A percentile compares a stretch with the other conserved stretches of the same genome.
Evolutionary conservation across 2,888 invertebrate species (phyloP).

Genomic region (Sminthurides aquaticus): DNA sequence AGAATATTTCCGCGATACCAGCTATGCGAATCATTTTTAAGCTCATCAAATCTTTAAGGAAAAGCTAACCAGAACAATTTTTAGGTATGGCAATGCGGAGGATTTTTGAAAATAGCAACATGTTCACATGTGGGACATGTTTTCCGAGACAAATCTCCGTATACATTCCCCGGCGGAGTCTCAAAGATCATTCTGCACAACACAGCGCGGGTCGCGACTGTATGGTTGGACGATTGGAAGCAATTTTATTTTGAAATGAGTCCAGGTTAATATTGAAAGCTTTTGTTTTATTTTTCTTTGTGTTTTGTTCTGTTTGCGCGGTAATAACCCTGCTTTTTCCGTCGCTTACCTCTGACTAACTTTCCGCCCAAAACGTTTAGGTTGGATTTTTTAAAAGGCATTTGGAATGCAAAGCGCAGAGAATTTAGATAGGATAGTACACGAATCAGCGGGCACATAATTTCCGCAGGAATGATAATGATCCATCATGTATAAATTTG

Average conservation of each 20-base stretch:
- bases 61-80: background rate
- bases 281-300: slow-evolving; percentile 6
- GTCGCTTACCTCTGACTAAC: background rate
- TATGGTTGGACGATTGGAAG: slow-evolving; percentile 99
- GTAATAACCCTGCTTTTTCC: background rate
- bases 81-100: slow-evolving; percentile 52
- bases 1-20: no score
- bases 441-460: no score
- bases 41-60: no score
- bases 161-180: slow-evolving; percentile 97
- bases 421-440: no score
- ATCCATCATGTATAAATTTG: no score
- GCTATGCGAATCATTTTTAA: no score
- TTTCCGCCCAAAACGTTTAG: background rate
- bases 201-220: slow-evolving; percentile 95
- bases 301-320: background rate
- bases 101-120: slow-evolving; percentile 50
- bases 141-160: slow-evolving; percentile 95
- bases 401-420: no score
- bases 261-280: slow-evolving; percentile 61
- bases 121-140: slow-evolving; percentile 85
- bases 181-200: slow-evolving; percentile 96
- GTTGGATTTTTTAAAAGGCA: background rate
- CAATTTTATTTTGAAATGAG: slow-evolving; percentile 99
- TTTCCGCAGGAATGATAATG: no score